Percentiles rank a stretch among this genome's conserved stretches.
These are phyloP conservation scores for Fragum fragum DNA, from an alignment of 2,888 invertebrate genomes.

Conservation along the genomic window DNA sequence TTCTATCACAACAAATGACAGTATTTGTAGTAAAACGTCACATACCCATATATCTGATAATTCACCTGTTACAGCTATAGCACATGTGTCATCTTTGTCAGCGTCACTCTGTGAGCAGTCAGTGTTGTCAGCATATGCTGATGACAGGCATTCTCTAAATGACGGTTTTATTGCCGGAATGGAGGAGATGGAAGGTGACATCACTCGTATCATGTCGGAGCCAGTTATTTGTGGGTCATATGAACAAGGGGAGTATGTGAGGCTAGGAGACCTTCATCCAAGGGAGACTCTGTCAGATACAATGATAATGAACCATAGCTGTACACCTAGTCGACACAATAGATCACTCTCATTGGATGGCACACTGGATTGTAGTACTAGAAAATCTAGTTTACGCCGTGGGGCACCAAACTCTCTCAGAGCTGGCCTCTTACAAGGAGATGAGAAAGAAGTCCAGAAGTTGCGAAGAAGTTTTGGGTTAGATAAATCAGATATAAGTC, in stretches of 20 bases:
- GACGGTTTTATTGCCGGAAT: conserved; percentile 75
- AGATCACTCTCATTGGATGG: conserved; percentile 56
- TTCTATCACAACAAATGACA: conserved; percentile 34
- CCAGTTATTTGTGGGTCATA: conserved; percentile 54
- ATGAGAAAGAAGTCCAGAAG: conserved; percentile 70
- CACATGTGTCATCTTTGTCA: conserved; percentile 63
- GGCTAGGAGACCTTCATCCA: conserved; percentile 29
- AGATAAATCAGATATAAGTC: conserved; percentile 76
- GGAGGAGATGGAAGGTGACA: conserved; percentile 67
- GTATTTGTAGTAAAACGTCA: conserved; percentile 14
- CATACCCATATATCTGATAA: conserved; percentile 47
- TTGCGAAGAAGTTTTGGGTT: conserved; percentile 75
- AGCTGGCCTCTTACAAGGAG: conserved; percentile 77
- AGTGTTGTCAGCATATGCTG: conserved; percentile 65
- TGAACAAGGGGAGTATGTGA: conserved; percentile 60
- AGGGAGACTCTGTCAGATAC: conserved; percentile 50
- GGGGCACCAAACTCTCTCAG: conserved; percentile 82
- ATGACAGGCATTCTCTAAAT: conserved; percentile 70
- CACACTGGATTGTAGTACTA: conserved; percentile 55
- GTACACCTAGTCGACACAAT: conserved; percentile 46
- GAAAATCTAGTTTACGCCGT: conserved; percentile 67
- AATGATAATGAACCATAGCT: conserved; percentile 31
- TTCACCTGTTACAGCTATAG: conserved; percentile 64
- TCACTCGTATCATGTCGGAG: conserved; percentile 64
- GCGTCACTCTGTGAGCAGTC: conserved; percentile 65